Percentiles rank a stretch among this genome's conserved stretches.
These are phyloP conservation scores for Tamandua tetradactyla DNA, from an alignment of 2,797 vertebrate genomes.

Conservation along the genomic window DNA sequence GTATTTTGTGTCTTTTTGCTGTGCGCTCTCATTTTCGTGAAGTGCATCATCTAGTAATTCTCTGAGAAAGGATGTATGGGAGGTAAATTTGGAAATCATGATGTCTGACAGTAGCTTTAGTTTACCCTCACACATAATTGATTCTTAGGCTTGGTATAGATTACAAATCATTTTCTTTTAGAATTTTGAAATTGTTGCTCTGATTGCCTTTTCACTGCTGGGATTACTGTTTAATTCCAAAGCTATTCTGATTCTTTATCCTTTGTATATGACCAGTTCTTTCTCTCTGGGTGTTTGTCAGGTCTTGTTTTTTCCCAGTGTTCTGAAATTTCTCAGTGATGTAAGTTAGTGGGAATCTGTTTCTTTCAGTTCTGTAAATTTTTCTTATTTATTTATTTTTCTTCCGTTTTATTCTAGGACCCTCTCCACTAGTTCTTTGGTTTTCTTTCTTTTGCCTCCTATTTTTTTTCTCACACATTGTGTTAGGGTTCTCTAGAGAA, in stretches of 20 bases:
- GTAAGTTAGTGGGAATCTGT: neutral
- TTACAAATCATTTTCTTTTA: neutral
- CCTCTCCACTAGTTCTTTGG: neutral
- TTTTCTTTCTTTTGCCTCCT: neutral
- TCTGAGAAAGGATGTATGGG: neutral
- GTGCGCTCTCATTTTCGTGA: neutral
- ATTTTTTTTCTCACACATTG: neutral
- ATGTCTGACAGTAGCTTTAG: neutral
- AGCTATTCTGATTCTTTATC: neutral
- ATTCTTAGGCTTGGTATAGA: neutral
- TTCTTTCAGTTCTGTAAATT: neutral
- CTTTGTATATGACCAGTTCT: neutral
- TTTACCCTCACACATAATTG: neutral
- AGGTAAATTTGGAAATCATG: neutral
- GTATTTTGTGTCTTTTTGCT: neutral
- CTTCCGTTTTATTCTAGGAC: neutral
- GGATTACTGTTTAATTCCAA: neutral
- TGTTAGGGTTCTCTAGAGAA: no score
- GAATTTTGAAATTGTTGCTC: neutral
- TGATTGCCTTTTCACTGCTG: neutral
- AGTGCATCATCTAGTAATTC: neutral
- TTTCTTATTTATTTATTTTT: neutral
- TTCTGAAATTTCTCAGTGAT: neutral
- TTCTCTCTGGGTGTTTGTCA: constrained; percentile 3
- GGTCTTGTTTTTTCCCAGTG: neutral